phyloP scores from a whole-genome alignment of 2,113 vertebrate species.

The Sciurus niger region DNA sequence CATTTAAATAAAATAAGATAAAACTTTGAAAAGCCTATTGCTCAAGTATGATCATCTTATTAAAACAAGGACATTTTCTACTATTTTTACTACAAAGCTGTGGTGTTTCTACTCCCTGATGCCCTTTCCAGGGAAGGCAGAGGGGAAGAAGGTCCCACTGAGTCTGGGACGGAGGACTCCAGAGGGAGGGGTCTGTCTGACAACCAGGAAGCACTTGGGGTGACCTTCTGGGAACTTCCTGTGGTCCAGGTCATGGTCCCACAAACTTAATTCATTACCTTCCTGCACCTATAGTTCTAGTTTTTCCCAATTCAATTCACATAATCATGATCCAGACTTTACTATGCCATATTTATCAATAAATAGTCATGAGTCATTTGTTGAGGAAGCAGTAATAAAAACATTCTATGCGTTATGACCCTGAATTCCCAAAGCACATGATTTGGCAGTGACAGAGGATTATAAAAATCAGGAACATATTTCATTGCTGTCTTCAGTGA shows the following conservation, averaged over 20 bases:
- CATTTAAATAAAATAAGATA: background rate
- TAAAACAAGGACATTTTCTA: background rate
- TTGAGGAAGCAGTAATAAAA: constrained; percentile 23
- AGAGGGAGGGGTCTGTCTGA: background rate
- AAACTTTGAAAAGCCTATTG: background rate
- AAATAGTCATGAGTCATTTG: constrained; percentile 39
- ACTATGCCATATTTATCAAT: background rate
- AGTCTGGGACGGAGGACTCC: rapidly evolving
- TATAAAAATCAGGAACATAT: constrained; percentile 52
- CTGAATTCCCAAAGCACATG: constrained; percentile 30
- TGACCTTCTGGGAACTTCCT: background rate
- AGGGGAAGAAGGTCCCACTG: too few species aligned
- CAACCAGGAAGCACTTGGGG: too few species aligned
- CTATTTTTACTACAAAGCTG: background rate
- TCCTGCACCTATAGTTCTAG: background rate
- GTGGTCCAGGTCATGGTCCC: background rate
- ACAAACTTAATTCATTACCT: background rate
- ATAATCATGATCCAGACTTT: constrained; percentile 63
- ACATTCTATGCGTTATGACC: background rate
- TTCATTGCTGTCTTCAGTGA: constrained; percentile 56
- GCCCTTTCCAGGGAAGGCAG: background rate
- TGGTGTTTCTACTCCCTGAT: rapidly evolving
- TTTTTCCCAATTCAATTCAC: constrained; percentile 7
- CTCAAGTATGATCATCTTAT: background rate
- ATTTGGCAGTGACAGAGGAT: background rate